A percentile compares a stretch with the other conserved stretches of the same genome.
Evolutionary conservation across 2,797 vertebrate genomes (phyloP).

Genomic region (Caiman crocodilus): DNA sequence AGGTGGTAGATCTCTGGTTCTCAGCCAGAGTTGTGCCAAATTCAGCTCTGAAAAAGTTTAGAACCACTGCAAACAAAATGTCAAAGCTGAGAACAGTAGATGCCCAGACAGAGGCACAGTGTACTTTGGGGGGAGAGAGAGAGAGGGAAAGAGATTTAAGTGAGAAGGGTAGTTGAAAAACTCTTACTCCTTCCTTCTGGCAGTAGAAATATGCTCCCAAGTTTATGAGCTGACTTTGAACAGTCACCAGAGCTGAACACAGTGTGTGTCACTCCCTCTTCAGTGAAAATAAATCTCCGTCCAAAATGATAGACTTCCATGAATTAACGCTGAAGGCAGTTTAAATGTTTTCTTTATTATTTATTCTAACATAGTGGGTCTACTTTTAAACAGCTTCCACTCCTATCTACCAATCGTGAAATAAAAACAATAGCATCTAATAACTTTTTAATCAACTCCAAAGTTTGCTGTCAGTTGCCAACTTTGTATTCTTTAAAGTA

Average conservation of each 20-base stretch:
- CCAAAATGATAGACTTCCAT: not conserved
- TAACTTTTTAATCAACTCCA: not conserved
- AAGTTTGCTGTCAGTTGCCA: not conserved
- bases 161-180: not conserved
- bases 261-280: not conserved
- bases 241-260: slow-evolving; percentile 14
- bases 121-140: not conserved
- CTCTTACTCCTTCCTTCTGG: not conserved
- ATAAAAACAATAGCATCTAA: not conserved
- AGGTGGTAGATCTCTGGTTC: too few species aligned
- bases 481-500: not conserved
- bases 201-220: not conserved
- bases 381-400: too few species aligned
- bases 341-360: slow-evolving; percentile 6
- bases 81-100: slow-evolving; percentile 21
- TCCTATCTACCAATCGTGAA: not conserved
- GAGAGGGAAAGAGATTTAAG: not conserved
- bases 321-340: too few species aligned
- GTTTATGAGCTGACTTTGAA: not conserved
- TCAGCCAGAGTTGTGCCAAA: too few species aligned
- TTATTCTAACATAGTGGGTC: not conserved
- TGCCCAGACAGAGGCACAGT: not conserved
- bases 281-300: slow-evolving; percentile 7
- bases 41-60: too few species aligned
- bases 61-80: not conserved